These are phyloP conservation scores for Polia nebulosa DNA, from an alignment of 2,888 invertebrate genomes.

Conservation along the genomic window DNA sequence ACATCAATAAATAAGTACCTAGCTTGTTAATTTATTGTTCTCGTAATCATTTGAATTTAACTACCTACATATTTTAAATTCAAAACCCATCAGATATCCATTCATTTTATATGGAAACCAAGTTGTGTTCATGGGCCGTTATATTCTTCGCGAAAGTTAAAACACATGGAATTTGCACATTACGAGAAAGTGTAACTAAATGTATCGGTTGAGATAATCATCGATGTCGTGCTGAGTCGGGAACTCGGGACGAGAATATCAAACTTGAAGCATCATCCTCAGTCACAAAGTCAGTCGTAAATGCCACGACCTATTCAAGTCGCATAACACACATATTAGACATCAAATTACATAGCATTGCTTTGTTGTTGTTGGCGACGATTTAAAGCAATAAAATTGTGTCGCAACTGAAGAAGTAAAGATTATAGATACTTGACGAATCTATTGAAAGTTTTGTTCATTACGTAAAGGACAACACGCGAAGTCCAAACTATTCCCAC, in stretches of 20 bases:
- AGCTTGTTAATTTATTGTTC: background rate
- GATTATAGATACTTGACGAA: slow-evolving; percentile 48
- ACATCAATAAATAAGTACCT: background rate
- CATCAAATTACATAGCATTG: slow-evolving; percentile 51
- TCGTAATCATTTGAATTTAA: slow-evolving; percentile 2
- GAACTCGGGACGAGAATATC: slow-evolving; percentile 56
- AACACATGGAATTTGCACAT: slow-evolving; percentile 68
- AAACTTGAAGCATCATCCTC: slow-evolving; percentile 48
- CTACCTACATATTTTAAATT: slow-evolving; percentile 15
- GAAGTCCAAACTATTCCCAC: slow-evolving; percentile 72
- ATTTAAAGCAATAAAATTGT: slow-evolving; percentile 53
- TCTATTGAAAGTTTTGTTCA: slow-evolving; percentile 59
- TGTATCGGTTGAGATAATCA: slow-evolving; percentile 65
- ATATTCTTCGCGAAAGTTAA: slow-evolving; percentile 65
- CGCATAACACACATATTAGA: slow-evolving; percentile 32
- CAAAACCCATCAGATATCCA: slow-evolving; percentile 25
- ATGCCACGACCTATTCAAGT: slow-evolving; percentile 56
- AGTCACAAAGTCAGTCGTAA: slow-evolving; percentile 41
- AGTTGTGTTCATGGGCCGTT: slow-evolving; percentile 46
- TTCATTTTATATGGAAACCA: slow-evolving; percentile 41
- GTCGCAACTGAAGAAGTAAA: slow-evolving; percentile 53
- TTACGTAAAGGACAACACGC: slow-evolving; percentile 57
- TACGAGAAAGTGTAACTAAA: slow-evolving; percentile 80
- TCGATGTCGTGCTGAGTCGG: slow-evolving; percentile 56
- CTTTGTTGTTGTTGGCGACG: slow-evolving; percentile 56